phyloP scores from a whole-genome alignment of 1,140 invertebrate genomes.

The Eriocheir sinensis region DNA sequence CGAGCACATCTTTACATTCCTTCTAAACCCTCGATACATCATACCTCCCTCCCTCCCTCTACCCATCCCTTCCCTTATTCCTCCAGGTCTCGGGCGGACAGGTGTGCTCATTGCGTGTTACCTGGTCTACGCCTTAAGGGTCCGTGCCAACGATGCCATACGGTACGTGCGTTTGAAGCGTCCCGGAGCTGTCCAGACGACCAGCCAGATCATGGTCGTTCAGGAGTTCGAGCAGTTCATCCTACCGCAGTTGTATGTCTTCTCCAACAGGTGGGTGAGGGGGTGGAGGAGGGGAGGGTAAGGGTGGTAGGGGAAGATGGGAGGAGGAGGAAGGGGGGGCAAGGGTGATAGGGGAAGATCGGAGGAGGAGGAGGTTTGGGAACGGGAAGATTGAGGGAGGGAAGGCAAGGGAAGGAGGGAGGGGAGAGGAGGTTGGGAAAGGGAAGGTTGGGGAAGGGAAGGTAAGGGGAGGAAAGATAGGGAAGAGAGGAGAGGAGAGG shows the following conservation, averaged over 20 bases:
- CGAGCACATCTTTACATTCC: background rate
- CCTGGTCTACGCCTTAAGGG: constrained; percentile 89
- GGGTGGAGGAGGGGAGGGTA: background rate
- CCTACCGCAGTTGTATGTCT: constrained; percentile 90
- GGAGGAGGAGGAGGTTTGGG: background rate
- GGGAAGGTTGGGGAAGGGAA: background rate
- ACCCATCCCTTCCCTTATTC: background rate
- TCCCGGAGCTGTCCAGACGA: constrained; percentile 91
- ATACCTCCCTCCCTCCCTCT: background rate
- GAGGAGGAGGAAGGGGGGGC: background rate
- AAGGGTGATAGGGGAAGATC: background rate
- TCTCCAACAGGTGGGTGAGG: constrained; percentile 85
- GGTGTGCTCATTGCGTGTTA: constrained; percentile 94
- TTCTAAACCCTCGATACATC: background rate
- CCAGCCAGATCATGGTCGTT: constrained; percentile 90
- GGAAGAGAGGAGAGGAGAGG: background rate
- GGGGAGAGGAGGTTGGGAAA: background rate
- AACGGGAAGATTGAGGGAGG: background rate
- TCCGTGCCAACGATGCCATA: constrained; percentile 90
- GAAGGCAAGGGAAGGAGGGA: background rate
- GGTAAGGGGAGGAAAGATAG: background rate
- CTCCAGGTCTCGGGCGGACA: constrained; percentile 89
- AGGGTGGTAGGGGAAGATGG: background rate
- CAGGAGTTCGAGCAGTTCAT: constrained; percentile 92
- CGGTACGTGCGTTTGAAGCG: constrained; percentile 90